Evolutionary conservation across 2,113 vertebrate species (phyloP).

Genomic region (Chaetodon trifascialis): DNA sequence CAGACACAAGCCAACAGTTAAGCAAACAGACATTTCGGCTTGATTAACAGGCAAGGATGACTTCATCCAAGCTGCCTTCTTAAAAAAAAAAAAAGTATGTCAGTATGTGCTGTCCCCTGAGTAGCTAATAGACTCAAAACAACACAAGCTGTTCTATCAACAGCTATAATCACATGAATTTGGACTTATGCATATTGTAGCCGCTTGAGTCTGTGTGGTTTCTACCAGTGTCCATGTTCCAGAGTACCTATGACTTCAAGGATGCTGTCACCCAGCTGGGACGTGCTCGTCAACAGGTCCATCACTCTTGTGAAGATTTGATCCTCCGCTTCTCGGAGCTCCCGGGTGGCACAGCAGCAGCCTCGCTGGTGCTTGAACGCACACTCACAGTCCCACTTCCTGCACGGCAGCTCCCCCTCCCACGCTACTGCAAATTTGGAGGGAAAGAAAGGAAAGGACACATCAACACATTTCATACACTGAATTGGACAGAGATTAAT

Average conservation of each 20-base stretch:
- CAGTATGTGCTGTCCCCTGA: too few relatives aligned
- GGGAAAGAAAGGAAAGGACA: background rate
- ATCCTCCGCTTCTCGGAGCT: constrained; percentile 40
- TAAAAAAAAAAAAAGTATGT: too few relatives aligned
- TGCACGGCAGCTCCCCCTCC: constrained; percentile 41
- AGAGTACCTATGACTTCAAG: constrained; percentile 52
- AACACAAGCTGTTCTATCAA: background rate
- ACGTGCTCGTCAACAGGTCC: constrained; percentile 16
- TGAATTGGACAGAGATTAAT: background rate
- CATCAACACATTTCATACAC: background rate
- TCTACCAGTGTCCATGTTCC: background rate
- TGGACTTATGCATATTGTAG: background rate
- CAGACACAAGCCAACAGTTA: background rate
- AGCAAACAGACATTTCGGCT: too few relatives aligned
- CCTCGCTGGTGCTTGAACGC: constrained; percentile 43
- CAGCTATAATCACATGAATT: background rate
- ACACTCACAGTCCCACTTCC: constrained; percentile 66
- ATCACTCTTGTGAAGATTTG: constrained; percentile 17
- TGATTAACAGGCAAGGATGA: too few relatives aligned
- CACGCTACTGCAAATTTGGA: constrained; percentile 17
- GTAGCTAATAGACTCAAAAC: background rate
- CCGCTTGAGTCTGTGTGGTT: background rate
- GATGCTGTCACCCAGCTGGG: constrained; percentile 32
- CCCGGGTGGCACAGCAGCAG: constrained; percentile 65
- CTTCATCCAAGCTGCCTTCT: too few relatives aligned